A percentile compares a stretch with the other conserved stretches of the same genome.
phyloP scores from a whole-genome alignment of 92 coral and sea anemone genomes.

The Zoanthus solanderi region DNA sequence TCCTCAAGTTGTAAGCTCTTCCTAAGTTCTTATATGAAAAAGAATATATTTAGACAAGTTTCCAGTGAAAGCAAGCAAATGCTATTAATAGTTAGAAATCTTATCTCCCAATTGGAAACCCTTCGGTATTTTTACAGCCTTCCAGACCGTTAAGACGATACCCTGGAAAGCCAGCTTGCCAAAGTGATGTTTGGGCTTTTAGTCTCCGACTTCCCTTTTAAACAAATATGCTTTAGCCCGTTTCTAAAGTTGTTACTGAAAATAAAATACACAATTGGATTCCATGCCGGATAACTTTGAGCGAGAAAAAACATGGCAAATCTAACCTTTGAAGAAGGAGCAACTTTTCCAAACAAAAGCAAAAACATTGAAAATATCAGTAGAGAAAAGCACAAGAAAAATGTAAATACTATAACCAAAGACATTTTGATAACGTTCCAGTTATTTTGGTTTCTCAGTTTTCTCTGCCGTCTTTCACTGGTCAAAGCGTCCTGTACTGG shows the following conservation, averaged over 20 bases:
- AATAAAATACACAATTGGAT: slow-evolving; percentile 7
- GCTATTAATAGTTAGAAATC: not conserved
- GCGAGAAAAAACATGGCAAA: not conserved
- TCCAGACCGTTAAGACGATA: not conserved
- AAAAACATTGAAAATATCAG: not conserved
- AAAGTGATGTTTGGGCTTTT: not conserved
- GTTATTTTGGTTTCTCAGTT: slow-evolving; percentile 1
- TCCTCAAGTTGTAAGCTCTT: too few relatives aligned
- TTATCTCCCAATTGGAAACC: not conserved
- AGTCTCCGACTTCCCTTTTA: not conserved
- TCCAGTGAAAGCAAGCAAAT: too few relatives aligned
- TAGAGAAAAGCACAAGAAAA: slow-evolving; percentile 14
- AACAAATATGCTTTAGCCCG: not conserved
- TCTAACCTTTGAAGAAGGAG: not conserved
- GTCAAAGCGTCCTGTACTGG: slow-evolving; percentile 38
- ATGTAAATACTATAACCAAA: not conserved
- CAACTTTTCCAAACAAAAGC: not conserved
- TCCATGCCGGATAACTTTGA: slow-evolving; percentile 22
- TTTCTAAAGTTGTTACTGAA: not conserved
- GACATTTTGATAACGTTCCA: slow-evolving; percentile 9
- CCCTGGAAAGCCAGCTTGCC: not conserved
- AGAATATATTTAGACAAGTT: too few relatives aligned
- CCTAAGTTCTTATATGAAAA: too few relatives aligned
- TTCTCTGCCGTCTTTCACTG: slow-evolving; percentile 35
- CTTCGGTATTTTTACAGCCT: not conserved